Percentiles rank a stretch among this genome's conserved stretches.
phyloP scores from a whole-genome alignment of 1,140 invertebrate species.

The Cydia amplana region DNA sequence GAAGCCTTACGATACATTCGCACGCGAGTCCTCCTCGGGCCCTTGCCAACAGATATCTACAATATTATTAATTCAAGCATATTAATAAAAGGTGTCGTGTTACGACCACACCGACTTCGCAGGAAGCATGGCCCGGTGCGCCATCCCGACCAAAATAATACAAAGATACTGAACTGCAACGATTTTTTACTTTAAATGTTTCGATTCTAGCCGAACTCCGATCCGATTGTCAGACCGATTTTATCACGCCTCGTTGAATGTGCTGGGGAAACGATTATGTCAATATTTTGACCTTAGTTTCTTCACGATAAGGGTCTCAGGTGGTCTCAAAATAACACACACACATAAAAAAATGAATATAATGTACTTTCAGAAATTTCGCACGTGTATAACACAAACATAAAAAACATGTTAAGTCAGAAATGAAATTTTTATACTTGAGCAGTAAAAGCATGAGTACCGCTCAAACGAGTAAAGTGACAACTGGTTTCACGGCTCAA shows the following conservation, averaged over 20 bases:
- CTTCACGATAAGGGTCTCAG: constrained; percentile 11
- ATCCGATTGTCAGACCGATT: constrained; percentile 45
- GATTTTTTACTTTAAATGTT: constrained; percentile 57
- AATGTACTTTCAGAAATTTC: constrained; percentile 14
- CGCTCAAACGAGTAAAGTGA: constrained; percentile 35
- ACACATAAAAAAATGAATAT: neutral
- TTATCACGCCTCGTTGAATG: neutral
- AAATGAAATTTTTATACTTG: constrained; percentile 48
- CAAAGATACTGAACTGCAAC: constrained; percentile 57
- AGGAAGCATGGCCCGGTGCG: constrained; percentile 74
- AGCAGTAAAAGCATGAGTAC: constrained; percentile 43
- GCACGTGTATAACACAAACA: constrained; percentile 38
- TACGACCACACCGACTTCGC: constrained; percentile 75
- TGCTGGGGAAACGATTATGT: constrained; percentile 15
- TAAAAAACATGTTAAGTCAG: constrained; percentile 43
- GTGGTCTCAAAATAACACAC: neutral
- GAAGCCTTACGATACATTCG: constrained; percentile 74
- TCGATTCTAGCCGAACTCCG: constrained; percentile 49
- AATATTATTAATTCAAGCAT: constrained; percentile 77
- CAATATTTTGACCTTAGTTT: constrained; percentile 45
- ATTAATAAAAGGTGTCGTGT: constrained; percentile 74
- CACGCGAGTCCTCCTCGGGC: constrained; percentile 62
- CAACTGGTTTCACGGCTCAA: constrained; percentile 45
- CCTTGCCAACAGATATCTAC: constrained; percentile 69
- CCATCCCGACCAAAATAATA: constrained; percentile 72